phyloP scores from a whole-genome alignment of 1,140 invertebrate species.

The Heterodera carotae region DNA sequence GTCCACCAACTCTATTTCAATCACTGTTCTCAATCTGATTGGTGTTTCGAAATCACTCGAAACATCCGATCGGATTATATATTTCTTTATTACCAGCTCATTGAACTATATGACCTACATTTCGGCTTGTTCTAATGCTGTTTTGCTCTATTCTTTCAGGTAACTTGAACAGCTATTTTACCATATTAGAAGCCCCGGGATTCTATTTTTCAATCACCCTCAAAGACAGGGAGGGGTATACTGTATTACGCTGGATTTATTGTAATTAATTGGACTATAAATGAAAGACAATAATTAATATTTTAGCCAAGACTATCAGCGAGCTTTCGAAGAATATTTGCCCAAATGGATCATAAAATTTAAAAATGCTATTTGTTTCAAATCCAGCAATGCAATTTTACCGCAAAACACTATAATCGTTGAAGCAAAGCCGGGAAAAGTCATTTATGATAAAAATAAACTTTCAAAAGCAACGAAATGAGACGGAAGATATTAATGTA shows the following conservation, averaged over 20 bases:
- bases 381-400: neutral
- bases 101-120: slow-evolving; percentile 18
- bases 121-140: slow-evolving; percentile 15
- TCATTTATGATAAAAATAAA: too few relatives aligned
- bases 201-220: too few relatives aligned
- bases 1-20: slow-evolving; percentile 23
- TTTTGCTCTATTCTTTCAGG: slow-evolving; percentile 23
- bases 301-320: slow-evolving; percentile 21
- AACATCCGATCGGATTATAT: neutral
- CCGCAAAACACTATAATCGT: neutral
- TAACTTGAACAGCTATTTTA: too few relatives aligned
- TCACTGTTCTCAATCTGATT: slow-evolving; percentile 4
- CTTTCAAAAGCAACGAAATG: too few relatives aligned
- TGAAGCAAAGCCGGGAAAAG: neutral
- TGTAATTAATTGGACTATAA: neutral
- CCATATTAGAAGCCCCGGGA: too few relatives aligned
- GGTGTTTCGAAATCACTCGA: neutral
- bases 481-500: too few relatives aligned
- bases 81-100: slow-evolving; percentile 8
- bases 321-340: slow-evolving; percentile 14
- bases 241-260: too few relatives aligned
- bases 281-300: too few relatives aligned
- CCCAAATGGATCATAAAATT: neutral
- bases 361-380: neutral
- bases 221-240: too few relatives aligned